These are phyloP conservation scores for Drosophila burlai DNA, from an alignment of 1,140 invertebrate species.

Conservation along the genomic window DNA sequence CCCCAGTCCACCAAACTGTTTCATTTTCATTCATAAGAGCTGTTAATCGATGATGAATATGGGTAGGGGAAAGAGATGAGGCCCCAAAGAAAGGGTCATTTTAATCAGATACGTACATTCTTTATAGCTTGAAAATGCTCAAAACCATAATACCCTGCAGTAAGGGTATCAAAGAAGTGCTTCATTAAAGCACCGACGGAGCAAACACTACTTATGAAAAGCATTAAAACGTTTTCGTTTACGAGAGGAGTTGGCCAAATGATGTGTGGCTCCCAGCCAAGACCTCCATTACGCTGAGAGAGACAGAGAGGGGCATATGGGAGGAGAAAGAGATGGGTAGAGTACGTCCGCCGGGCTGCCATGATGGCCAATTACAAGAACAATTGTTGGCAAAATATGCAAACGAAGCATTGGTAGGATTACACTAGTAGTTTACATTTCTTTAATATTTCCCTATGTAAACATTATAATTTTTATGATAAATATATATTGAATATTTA, in stretches of 20 bases:
- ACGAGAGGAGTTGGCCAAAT: conserved; percentile 74
- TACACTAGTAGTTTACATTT: too few relatives aligned
- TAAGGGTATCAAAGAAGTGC: conserved; percentile 7
- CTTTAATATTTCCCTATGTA: rapidly evolving
- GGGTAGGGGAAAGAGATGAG: neutral
- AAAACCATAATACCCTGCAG: neutral
- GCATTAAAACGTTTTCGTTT: conserved; percentile 83
- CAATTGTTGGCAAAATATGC: conserved; percentile 73
- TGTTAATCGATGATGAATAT: conserved; percentile 63
- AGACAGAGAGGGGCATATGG: neutral
- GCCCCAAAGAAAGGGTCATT: too few relatives aligned
- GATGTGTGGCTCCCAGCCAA: conserved; percentile 47
- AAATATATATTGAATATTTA: too few relatives aligned
- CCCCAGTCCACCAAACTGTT: neutral
- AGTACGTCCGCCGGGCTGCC: conserved; percentile 40
- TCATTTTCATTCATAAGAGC: conserved; percentile 68
- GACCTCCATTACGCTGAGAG: conserved; percentile 44
- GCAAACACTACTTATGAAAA: conserved; percentile 64
- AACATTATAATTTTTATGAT: neutral
- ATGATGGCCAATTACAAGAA: conserved; percentile 79
- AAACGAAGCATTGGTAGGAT: conserved; percentile 45
- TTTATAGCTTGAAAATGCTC: neutral
- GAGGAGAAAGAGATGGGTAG: conserved; percentile 1
- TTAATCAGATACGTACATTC: neutral
- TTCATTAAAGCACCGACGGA: conserved; percentile 36